Evolutionary conservation across 1,140 invertebrate species (phyloP), one percentile per base, ranked within the genome.

Genomic region (Chironomus striatipennis): DNA sequence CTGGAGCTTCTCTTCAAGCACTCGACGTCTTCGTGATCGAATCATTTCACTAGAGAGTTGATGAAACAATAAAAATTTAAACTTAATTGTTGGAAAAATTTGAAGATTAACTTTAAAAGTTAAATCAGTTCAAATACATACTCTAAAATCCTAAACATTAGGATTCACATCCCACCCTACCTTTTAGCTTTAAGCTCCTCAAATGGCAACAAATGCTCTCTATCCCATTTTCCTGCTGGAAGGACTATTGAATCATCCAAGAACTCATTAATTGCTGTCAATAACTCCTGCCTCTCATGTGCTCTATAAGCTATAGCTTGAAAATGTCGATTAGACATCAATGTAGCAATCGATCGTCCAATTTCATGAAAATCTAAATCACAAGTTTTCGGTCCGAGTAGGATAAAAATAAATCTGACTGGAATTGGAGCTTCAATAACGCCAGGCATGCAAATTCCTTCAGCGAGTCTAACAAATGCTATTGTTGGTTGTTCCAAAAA

Each of bases 291-390:
- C 6, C 91, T 84, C 75, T 90, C 88, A 77, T 90, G 87, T 3
- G 94, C 93, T 80, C 91, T 91, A 82, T 96, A 97, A 0, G 94
- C 94, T 74, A 94, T 88, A 70, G 91, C 90, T 79, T 95, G 92
- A 81, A 97, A 97, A 73, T 93, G 86, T 81, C 88, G 87, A 80
- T 96, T 96, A 1, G 94, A 91, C 94, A 97, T 96, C 1, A 98
- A 85, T 0, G 96, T 97, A 7, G 94, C 92, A 75, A 97, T 94
- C 0, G 93, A 93, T 70, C 95, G 85, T 78, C 95, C 95, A 75
- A 97, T 91, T 86, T 97, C 95, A 82, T 96, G 94, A 83, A 95
- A 97, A 80, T 96, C 93, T 67, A 96, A 85, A 75, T 91, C 90
- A 2, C 87, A 86, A 73, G 88, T 86, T 17, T 85, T 85, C 0